Percentiles rank a stretch among this genome's conserved stretches.
phyloP scores from a whole-genome alignment of 1,140 invertebrate genomes.

The Drosophila subpulchrella region DNA sequence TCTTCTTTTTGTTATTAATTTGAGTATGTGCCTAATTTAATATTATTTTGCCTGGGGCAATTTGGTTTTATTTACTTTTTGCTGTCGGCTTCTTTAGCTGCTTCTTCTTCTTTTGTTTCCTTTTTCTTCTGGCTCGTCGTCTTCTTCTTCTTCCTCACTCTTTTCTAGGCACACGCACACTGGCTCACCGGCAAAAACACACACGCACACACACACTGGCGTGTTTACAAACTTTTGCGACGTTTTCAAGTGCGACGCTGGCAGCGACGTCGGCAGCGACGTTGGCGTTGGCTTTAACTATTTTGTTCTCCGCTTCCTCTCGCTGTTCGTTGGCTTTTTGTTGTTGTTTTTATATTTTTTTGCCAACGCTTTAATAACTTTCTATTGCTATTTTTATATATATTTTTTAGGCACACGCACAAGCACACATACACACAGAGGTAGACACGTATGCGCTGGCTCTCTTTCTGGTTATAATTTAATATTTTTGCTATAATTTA shows the following conservation, averaged over 20 bases:
- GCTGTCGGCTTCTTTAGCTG: slow-evolving; percentile 35
- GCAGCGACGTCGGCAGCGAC: slow-evolving; percentile 40
- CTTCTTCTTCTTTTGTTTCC: neutral
- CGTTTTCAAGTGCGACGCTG: slow-evolving; percentile 75
- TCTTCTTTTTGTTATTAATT: slow-evolving; percentile 40
- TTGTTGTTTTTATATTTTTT: slow-evolving; percentile 33
- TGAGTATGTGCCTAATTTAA: slow-evolving; percentile 44
- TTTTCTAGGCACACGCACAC: slow-evolving; percentile 62
- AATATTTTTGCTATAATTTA: slow-evolving; percentile 62
- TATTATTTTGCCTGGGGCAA: slow-evolving; percentile 35
- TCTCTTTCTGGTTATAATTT: slow-evolving; percentile 47
- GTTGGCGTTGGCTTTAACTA: slow-evolving; percentile 73
- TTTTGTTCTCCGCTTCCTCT: slow-evolving; percentile 62
- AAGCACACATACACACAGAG: slow-evolving; percentile 9
- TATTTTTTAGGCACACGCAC: slow-evolving; percentile 48
- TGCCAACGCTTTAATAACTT: slow-evolving; percentile 75
- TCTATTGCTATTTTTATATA: slow-evolving; percentile 81
- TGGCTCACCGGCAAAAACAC: slow-evolving; percentile 31
- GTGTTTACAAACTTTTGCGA: slow-evolving; percentile 82
- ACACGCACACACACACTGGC: slow-evolving; percentile 35
- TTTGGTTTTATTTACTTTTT: slow-evolving; percentile 73
- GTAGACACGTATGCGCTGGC: slow-evolving; percentile 54
- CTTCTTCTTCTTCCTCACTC: slow-evolving; percentile 40
- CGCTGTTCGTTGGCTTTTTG: slow-evolving; percentile 49
- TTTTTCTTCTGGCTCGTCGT: slow-evolving; percentile 14